These are phyloP conservation scores for Cervus canadensis DNA, from an alignment of 2,113 vertebrate species.

Conservation along the genomic window DNA sequence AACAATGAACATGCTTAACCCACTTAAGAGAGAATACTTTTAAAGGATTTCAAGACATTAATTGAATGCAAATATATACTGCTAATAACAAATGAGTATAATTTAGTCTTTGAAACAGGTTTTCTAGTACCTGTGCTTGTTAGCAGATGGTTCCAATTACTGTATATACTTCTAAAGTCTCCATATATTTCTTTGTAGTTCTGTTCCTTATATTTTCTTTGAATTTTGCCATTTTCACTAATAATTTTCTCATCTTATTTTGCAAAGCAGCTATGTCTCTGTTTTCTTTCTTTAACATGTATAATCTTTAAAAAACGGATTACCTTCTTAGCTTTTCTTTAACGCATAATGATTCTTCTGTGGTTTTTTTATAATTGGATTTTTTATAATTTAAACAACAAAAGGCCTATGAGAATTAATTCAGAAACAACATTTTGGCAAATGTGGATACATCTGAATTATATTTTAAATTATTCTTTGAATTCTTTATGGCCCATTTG, in stretches of 20 bases:
- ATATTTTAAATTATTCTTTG: background rate
- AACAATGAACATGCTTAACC: slow-evolving; percentile 71
- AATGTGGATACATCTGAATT: slow-evolving; percentile 5
- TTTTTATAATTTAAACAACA: slow-evolving; percentile 19
- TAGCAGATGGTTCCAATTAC: slow-evolving; percentile 66
- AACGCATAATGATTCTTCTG: background rate
- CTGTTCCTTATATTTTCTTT: slow-evolving; percentile 15
- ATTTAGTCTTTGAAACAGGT: slow-evolving; percentile 65
- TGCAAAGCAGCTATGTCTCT: background rate
- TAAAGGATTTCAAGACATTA: slow-evolving; percentile 73
- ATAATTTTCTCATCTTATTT: background rate
- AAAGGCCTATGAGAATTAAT: background rate
- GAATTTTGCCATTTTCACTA: background rate
- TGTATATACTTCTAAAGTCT: slow-evolving; percentile 59
- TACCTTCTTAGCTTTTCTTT: background rate
- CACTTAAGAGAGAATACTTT: slow-evolving; percentile 71
- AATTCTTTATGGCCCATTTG: background rate
- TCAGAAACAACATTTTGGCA: background rate
- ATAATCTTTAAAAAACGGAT: background rate
- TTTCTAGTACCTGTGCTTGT: slow-evolving; percentile 53
- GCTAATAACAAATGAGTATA: slow-evolving; percentile 71
- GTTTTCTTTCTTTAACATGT: background rate
- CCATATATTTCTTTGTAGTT: slow-evolving; percentile 22
- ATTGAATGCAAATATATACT: slow-evolving; percentile 73
- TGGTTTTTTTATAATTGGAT: background rate